Evolutionary conservation across 2,113 vertebrate genomes (phyloP).

Genomic region (Castor canadensis): DNA sequence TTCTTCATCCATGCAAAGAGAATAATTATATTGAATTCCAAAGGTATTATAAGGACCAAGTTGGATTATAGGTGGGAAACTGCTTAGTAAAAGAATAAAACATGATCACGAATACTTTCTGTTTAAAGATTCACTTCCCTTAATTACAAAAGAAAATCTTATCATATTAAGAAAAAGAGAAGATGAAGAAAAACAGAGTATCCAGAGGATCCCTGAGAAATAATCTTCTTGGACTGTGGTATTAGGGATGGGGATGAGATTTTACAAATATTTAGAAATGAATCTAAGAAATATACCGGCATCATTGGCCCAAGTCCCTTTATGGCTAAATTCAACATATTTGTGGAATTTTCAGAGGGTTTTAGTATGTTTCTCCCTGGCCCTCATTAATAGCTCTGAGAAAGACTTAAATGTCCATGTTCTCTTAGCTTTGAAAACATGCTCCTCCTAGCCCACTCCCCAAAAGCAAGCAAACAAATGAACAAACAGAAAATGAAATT

Average conservation of each 20-base stretch:
- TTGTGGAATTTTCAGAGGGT: slow-evolving; percentile 9
- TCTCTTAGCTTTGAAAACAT: slow-evolving; percentile 32
- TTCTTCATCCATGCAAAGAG: background rate
- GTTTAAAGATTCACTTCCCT: background rate
- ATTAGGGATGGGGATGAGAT: background rate
- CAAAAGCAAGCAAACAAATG: background rate
- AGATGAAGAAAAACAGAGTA: background rate
- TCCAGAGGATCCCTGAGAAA: background rate
- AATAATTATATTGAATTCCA: background rate
- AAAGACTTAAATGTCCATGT: background rate
- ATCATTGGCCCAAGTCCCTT: background rate
- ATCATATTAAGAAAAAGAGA: background rate
- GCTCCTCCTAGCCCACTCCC: too few relatives aligned
- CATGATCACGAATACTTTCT: background rate
- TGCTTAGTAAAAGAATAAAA: slow-evolving; percentile 32
- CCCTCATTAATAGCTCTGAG: background rate
- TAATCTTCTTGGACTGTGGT: background rate
- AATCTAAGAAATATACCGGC: background rate
- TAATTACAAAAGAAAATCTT: background rate
- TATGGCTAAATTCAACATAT: background rate
- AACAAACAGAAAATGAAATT: slow-evolving; percentile 32
- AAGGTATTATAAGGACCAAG: background rate
- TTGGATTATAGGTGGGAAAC: background rate
- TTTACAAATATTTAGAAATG: slow-evolving; percentile 58
- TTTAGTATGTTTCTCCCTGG: background rate